Evolutionary conservation across 2,797 vertebrate genomes (phyloP).

Genomic region (Rhabdomys pumilio): DNA sequence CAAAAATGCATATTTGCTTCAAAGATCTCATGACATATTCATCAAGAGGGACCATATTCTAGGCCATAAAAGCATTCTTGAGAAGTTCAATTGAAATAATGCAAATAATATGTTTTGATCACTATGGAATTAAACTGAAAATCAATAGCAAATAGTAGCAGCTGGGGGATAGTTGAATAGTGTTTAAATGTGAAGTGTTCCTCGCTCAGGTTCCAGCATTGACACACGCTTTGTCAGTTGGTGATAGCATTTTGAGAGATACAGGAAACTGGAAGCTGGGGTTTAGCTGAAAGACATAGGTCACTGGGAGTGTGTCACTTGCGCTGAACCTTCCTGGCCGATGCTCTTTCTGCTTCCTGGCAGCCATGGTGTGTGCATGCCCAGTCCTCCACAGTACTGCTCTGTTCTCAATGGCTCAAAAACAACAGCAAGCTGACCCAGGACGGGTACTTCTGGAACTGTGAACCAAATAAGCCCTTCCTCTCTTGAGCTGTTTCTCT

Average conservation of each 20-base stretch:
- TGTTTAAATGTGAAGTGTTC: background rate
- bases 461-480: background rate
- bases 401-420: background rate
- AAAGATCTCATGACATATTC: conserved; percentile 17
- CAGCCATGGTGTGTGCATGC: background rate
- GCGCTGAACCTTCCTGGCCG: background rate
- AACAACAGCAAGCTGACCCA: background rate
- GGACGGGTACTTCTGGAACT: background rate
- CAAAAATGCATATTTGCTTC: conserved; percentile 18
- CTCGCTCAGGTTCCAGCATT: background rate
- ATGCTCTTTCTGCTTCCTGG: background rate
- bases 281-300: background rate
- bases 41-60: conserved; percentile 1
- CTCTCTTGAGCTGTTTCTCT: background rate
- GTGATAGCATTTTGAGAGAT: background rate
- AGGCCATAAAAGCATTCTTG: conserved; percentile 17
- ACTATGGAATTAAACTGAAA: conserved; percentile 29
- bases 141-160: background rate
- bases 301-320: background rate
- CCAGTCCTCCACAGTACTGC: background rate
- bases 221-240: too few relatives aligned
- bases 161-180: background rate
- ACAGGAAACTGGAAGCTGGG: background rate
- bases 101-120: conserved; percentile 5
- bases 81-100: conserved; percentile 45